phyloP scores from a whole-genome alignment of 1,140 invertebrate species.

The Oryctes rhinoceros region DNA sequence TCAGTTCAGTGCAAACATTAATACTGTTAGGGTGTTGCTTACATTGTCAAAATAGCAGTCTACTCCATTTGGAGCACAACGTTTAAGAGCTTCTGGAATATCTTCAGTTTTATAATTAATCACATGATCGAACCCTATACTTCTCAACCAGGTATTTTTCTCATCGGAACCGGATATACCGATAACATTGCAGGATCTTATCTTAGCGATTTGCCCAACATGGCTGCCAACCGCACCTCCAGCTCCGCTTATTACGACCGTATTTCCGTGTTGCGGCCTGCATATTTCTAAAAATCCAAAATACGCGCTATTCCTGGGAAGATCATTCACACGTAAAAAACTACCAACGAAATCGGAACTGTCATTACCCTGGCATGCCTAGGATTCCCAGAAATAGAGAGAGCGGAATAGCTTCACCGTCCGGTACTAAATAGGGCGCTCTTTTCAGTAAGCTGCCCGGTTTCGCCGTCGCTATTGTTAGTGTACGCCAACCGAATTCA shows the following conservation, averaged over 20 bases:
- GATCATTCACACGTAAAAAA: background rate
- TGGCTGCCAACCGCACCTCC: conserved; percentile 74
- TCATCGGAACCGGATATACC: conserved; percentile 74
- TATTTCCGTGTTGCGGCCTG: conserved; percentile 71
- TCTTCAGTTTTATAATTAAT: conserved; percentile 75
- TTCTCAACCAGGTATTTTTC: conserved; percentile 72
- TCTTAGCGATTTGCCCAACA: conserved; percentile 75
- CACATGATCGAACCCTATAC: conserved; percentile 68
- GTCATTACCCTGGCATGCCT: conserved; percentile 67
- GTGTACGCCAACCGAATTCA: conserved; percentile 66
- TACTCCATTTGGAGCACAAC: conserved; percentile 70
- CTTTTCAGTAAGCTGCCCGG: background rate
- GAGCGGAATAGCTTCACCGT: conserved; percentile 61
- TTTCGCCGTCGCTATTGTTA: conserved; percentile 61
- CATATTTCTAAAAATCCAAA: conserved; percentile 68
- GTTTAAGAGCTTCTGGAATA: conserved; percentile 64
- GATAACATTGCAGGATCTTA: conserved; percentile 73
- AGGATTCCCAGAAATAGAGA: conserved; percentile 65
- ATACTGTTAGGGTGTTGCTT: conserved; percentile 38
- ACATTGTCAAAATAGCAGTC: conserved; percentile 82
- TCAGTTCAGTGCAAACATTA: background rate
- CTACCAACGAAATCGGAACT: conserved; percentile 45
- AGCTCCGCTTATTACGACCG: conserved; percentile 71
- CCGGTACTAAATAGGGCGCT: conserved; percentile 57
- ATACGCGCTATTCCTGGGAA: conserved; percentile 71